Percentiles rank a stretch among this genome's conserved stretches.
phyloP scores from a whole-genome alignment of 2,888 invertebrate species.

The Synanthedon formicaeformis region DNA sequence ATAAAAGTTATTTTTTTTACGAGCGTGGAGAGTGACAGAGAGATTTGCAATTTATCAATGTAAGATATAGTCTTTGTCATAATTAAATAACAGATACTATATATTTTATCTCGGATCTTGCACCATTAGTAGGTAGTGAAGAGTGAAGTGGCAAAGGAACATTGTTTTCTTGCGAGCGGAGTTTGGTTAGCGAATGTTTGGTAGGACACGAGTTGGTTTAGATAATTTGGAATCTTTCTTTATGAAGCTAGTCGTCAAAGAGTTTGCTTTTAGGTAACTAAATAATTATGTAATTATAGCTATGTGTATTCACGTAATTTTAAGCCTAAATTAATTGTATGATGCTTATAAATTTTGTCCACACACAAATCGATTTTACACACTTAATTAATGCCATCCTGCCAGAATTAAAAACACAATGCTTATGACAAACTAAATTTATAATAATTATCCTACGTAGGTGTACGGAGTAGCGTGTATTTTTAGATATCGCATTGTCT shows the following conservation, averaged over 20 bases:
- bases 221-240: slow-evolving; percentile 67
- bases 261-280: slow-evolving; percentile 59
- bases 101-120: no score
- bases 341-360: slow-evolving; percentile 60
- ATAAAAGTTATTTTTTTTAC: no score
- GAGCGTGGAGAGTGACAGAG: no score
- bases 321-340: slow-evolving; percentile 55
- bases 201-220: no score
- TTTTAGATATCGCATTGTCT: slow-evolving; percentile 69
- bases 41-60: no score
- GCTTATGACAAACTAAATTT: slow-evolving; percentile 65
- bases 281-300: slow-evolving; percentile 41
- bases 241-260: slow-evolving; percentile 63
- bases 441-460: slow-evolving; percentile 60
- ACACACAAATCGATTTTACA: slow-evolving; percentile 65
- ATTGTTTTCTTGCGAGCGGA: no score
- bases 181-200: no score
- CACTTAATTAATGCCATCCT: slow-evolving; percentile 59
- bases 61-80: no score
- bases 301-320: slow-evolving; percentile 61
- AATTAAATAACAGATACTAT: no score
- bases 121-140: no score
- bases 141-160: no score
- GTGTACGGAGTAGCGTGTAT: slow-evolving; percentile 62
- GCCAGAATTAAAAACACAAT: slow-evolving; percentile 63